Evolutionary conservation across 2,888 invertebrate genomes (phyloP).

Genomic region (Lepidonotus clava): DNA sequence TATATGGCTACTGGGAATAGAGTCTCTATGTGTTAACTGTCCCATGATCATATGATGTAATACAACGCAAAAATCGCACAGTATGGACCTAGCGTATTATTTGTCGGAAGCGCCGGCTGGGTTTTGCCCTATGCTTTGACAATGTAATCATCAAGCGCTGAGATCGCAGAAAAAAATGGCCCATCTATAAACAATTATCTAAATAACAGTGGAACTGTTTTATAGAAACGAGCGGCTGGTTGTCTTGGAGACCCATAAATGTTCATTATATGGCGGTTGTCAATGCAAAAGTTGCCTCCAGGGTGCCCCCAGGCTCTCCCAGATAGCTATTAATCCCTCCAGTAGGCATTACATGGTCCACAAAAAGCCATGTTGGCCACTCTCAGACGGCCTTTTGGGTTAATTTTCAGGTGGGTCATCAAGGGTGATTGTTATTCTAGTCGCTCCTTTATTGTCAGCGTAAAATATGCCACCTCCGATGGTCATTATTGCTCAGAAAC

Average conservation of each 20-base stretch:
- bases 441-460: too few relatives aligned
- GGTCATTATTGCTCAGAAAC: too few relatives aligned
- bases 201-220: slow-evolving; percentile 30
- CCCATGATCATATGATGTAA: too few relatives aligned
- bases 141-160: slow-evolving; percentile 27
- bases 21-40: too few relatives aligned
- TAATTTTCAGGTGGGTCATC: too few relatives aligned
- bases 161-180: neutral
- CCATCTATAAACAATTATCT: slow-evolving; percentile 48
- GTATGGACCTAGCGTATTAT: too few relatives aligned
- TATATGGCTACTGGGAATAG: too few relatives aligned
- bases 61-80: too few relatives aligned
- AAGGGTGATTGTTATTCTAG: too few relatives aligned
- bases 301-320: neutral
- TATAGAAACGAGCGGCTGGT: slow-evolving; percentile 32
- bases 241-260: slow-evolving; percentile 31
- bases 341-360: neutral
- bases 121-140: slow-evolving; percentile 11
- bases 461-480: too few relatives aligned
- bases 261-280: slow-evolving; percentile 12
- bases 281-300: neutral
- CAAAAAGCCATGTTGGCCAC: neutral
- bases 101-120: slow-evolving; percentile 2
- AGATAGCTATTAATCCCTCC: neutral
- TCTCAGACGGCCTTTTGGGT: too few relatives aligned